phyloP scores from a whole-genome alignment of 2,888 invertebrate genomes.

The Physocephala rufipes region DNA sequence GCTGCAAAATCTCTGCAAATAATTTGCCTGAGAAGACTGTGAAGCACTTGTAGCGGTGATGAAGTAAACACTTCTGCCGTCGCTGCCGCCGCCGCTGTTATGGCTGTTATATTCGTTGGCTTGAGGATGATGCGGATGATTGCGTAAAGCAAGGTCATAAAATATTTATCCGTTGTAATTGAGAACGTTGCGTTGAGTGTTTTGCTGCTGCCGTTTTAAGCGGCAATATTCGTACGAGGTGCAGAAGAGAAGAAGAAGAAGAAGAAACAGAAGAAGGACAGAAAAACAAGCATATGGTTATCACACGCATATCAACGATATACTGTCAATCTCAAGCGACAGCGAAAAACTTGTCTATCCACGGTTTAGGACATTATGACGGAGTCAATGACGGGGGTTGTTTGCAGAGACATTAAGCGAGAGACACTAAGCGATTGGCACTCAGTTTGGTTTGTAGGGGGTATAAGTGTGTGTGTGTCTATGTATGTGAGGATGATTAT shows the following conservation, averaged over 20 bases:
- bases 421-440: too few relatives aligned
- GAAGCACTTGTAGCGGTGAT: neutral
- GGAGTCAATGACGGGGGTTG: too few relatives aligned
- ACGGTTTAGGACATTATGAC: too few relatives aligned
- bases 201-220: neutral
- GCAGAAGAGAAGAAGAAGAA: too few relatives aligned
- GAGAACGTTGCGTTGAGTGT: conserved; percentile 28
- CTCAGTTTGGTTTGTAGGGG: too few relatives aligned
- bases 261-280: too few relatives aligned
- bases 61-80: too few relatives aligned
- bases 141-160: conserved; percentile 34
- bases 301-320: too few relatives aligned
- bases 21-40: conserved; percentile 12
- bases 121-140: conserved; percentile 20
- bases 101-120: neutral
- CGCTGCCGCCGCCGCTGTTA: neutral
- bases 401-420: too few relatives aligned
- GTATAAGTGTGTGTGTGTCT: neutral
- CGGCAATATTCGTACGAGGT: neutral
- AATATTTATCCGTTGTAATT: conserved; percentile 34
- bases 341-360: neutral
- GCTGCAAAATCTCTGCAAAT: neutral
- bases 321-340: neutral
- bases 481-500: neutral
- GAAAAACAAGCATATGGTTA: too few relatives aligned